phyloP scores from a whole-genome alignment of 1,140 invertebrate genomes.

The Rhynchophorus ferrugineus region DNA sequence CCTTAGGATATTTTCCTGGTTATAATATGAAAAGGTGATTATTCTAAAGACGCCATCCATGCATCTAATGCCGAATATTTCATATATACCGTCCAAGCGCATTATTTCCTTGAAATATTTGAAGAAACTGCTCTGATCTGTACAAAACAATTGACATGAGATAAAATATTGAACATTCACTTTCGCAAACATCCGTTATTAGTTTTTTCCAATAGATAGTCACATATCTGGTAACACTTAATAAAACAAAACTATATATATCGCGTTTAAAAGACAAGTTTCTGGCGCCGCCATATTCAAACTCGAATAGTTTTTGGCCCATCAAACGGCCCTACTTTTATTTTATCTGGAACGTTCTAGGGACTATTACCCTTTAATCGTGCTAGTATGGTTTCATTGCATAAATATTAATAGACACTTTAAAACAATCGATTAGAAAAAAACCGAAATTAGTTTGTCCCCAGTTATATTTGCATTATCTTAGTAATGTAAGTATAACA shows the following conservation, averaged over 20 bases:
- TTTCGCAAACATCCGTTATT: not conserved
- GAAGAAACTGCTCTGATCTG: constrained; percentile 32
- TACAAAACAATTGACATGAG: constrained; percentile 14
- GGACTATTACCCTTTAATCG: no score
- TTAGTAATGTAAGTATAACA: no score
- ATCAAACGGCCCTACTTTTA: no score
- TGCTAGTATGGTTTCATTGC: no score
- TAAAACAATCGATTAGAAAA: not conserved
- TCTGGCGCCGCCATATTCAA: no score
- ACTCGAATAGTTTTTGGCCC: no score
- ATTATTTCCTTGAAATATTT: constrained; percentile 28
- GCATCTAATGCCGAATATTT: constrained; percentile 9
- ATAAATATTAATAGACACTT: not conserved
- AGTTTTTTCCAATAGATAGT: not conserved
- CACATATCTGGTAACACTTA: no score
- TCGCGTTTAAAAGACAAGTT: no score
- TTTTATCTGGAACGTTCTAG: no score
- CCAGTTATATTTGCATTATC: no score
- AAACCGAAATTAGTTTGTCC: no score
- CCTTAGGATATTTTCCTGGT: not conserved
- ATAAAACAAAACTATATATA: no score
- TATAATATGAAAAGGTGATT: constrained; percentile 3
- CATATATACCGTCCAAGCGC: constrained; percentile 5
- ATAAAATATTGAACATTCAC: constrained; percentile 4
- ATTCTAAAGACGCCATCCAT: constrained; percentile 6